These are phyloP conservation scores for Sinonovacula constricta DNA, from an alignment of 1,140 invertebrate species.

Conservation along the genomic window DNA sequence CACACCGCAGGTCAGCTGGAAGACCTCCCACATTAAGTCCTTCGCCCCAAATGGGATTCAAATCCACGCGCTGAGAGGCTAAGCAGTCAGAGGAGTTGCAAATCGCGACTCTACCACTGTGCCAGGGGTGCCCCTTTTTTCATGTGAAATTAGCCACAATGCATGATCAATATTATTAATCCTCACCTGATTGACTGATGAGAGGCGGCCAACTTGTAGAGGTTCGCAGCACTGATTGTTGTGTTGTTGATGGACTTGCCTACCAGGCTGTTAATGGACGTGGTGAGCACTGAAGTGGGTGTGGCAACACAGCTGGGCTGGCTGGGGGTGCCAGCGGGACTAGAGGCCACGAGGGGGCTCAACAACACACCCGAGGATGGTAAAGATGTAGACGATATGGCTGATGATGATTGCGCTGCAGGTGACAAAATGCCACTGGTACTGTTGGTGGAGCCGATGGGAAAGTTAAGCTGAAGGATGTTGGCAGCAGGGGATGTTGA, in stretches of 20 bases:
- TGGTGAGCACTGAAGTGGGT: slow-evolving; percentile 34
- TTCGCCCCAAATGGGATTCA: too few species aligned
- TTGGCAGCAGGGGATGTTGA: slow-evolving; percentile 77
- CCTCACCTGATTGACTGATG: too few species aligned
- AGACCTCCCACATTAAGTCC: too few species aligned
- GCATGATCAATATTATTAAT: too few species aligned
- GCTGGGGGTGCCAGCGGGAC: slow-evolving; percentile 1
- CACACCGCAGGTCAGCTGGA: too few species aligned
- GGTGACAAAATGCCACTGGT: slow-evolving; percentile 32
- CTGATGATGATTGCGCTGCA: slow-evolving; percentile 49
- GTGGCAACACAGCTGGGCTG: not conserved
- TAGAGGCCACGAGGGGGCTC: slow-evolving; percentile 10
- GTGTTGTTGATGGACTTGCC: slow-evolving; percentile 39
- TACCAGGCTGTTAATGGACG: slow-evolving; percentile 36
- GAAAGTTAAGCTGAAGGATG: slow-evolving; percentile 76
- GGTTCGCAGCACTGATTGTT: slow-evolving; percentile 33
- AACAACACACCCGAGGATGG: slow-evolving; percentile 41
- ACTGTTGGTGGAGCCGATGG: slow-evolving; percentile 62
- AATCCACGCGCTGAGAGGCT: too few species aligned
- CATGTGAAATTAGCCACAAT: too few species aligned
- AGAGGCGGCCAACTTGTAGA: slow-evolving; percentile 24
- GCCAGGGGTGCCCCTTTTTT: too few species aligned
- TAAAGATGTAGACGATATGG: slow-evolving; percentile 38
- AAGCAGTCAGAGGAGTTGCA: too few species aligned
- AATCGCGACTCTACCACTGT: too few species aligned